Base-by-base conservation (phyloP, 2,888 invertebrate species). In the Ectemnius cavifrons region DNA sequence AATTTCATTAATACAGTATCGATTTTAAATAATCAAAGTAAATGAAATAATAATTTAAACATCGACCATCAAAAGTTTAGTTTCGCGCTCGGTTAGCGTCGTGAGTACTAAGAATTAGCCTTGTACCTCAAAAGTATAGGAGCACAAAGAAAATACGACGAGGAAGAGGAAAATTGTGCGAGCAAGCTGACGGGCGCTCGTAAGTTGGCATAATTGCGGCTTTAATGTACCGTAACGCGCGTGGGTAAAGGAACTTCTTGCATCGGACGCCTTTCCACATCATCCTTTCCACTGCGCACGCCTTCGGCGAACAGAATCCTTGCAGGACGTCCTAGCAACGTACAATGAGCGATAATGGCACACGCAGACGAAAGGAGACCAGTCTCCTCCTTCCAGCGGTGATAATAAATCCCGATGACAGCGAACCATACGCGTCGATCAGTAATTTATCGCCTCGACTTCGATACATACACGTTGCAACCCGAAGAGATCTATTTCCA, bases 161-260 rank as follows among this genome's bases (percentile, higher is more conserved):
- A 52, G 28, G 6, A 45, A n/a, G 18, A 16, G 23, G 18, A 59
- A 67, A 8, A 37, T 37, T 37, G 37, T 37, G 37, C 37, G 37
- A 37, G 37, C 0, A 37, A 0, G 11, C 37, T 37, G 37, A 37
- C 37, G 37, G 37, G 37, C 37, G 37, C 37, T 37, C 37, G 37
- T 37, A 37, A 37, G 37, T 73, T 73, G 79, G 73, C 75, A 77
- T 81, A 81, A 81, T 81, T 79, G 79, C 65, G 69, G 73, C 71
- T 79, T 77, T 81, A 81, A 67, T 67, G 73, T 77, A 66, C 58
- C 73, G 77, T 81, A 74, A 78, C 79, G 71, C 77, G 66, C 64
- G 57, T 69, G 73, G 46, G 56, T 59, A 59, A 64, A 63, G 63
- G 63, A 58, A 59, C 67, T 73, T 73, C 73, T 67, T 70, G 56